phyloP scores from a whole-genome alignment of 92 coral and sea anemone species.

The Parazoanthus atlanticus region DNA sequence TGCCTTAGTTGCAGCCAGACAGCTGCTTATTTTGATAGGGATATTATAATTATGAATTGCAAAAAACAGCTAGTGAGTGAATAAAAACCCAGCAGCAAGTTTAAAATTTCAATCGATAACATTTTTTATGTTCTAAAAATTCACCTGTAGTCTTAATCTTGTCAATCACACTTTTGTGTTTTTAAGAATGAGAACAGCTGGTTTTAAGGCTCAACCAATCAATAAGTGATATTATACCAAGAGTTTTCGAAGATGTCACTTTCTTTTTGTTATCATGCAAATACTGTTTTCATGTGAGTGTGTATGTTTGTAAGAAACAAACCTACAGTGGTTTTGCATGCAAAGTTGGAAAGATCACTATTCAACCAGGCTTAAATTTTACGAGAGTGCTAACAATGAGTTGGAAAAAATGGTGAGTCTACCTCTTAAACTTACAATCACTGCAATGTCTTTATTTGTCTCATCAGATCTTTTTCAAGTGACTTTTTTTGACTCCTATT shows the following conservation, averaged over 20 bases:
- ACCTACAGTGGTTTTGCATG: constrained; percentile 22
- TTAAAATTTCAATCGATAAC: neutral
- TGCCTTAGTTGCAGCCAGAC: neutral
- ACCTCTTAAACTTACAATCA: neutral
- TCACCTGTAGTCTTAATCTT: constrained; percentile 27
- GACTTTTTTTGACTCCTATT: neutral
- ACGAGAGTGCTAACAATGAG: neutral
- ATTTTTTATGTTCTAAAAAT: constrained; percentile 7
- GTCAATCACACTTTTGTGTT: constrained; percentile 34
- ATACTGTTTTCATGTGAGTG: constrained; percentile 28
- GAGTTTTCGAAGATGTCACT: constrained; percentile 27
- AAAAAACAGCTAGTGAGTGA: neutral
- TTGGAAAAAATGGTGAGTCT: constrained; percentile 6
- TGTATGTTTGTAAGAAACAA: neutral
- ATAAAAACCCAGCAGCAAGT: neutral
- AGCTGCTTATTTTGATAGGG: neutral
- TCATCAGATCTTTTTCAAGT: neutral
- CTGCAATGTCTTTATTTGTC: neutral
- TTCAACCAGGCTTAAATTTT: neutral
- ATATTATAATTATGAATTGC: neutral
- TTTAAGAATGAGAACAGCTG: constrained; percentile 34
- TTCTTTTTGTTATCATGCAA: constrained; percentile 46
- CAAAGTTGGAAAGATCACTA: constrained; percentile 6
- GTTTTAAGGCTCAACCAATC: constrained; percentile 26
- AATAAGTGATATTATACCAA: neutral